phyloP scores from a whole-genome alignment of 1,140 invertebrate species.

The Drosophila setifemur region DNA sequence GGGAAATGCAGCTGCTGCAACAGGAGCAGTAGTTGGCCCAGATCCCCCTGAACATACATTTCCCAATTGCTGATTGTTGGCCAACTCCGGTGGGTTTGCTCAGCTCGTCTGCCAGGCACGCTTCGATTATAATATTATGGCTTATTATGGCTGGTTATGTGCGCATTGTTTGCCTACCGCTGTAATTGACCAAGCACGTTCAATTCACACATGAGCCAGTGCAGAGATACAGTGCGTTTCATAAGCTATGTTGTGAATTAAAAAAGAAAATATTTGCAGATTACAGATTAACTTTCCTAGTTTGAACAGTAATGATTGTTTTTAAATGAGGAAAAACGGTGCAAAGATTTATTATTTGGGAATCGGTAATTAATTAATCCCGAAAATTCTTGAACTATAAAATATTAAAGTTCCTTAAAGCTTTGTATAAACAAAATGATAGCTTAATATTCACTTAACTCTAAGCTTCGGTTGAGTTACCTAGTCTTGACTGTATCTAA shows the following conservation, averaged over 20 bases:
- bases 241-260: constrained; percentile 12
- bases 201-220: constrained; percentile 53
- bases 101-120: constrained; percentile 38
- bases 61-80: constrained; percentile 23
- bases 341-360: too few relatives aligned
- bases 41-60: constrained; percentile 14
- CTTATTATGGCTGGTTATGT: constrained; percentile 32
- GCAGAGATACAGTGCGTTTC: constrained; percentile 29
- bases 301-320: too few relatives aligned
- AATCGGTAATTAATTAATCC: too few relatives aligned
- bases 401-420: too few relatives aligned
- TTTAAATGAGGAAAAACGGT: too few relatives aligned
- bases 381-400: too few relatives aligned
- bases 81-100: constrained; percentile 4
- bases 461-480: too few relatives aligned
- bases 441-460: too few relatives aligned
- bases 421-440: too few relatives aligned
- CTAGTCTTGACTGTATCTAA: background rate
- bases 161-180: constrained; percentile 27
- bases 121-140: constrained; percentile 48
- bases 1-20: constrained; percentile 13
- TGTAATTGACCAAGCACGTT: constrained; percentile 66
- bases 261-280: too few relatives aligned
- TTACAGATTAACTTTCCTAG: too few relatives aligned
- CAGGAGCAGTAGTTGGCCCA: constrained; percentile 20